Conservation (phyloP, 2,888 invertebrate genomes). For the Patella caerulea region DNA sequence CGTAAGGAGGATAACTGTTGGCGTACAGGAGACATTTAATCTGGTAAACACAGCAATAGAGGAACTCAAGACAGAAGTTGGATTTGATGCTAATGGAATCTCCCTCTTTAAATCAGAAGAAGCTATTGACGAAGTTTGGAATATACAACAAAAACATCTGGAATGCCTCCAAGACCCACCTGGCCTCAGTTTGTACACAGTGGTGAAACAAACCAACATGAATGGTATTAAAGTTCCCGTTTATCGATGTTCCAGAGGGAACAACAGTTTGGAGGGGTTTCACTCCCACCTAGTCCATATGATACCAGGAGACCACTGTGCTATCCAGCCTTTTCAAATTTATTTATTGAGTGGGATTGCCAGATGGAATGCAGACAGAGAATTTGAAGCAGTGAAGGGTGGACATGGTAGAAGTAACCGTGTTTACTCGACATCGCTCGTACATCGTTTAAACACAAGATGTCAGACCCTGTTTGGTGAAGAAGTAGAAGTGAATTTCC, state of each 20-base stretch:
- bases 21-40: constrained; percentile 9
- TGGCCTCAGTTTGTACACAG: constrained; percentile 11
- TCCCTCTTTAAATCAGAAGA: not conserved
- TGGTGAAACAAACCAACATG: not conserved
- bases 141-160: constrained; percentile 8
- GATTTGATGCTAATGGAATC: not conserved
- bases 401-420: not conserved
- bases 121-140: constrained; percentile 2
- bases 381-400: constrained; percentile 5
- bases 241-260: not conserved
- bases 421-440: not conserved
- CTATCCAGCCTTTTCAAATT: constrained; percentile 1
- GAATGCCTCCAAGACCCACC: constrained; percentile 10
- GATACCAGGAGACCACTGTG: constrained; percentile 5
- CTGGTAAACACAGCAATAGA: not conserved
- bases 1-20: not conserved
- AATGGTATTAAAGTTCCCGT: constrained; percentile 8
- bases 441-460: constrained; percentile 5
- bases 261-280: constrained; percentile 18
- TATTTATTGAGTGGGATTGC: constrained; percentile 19
- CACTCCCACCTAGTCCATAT: constrained; percentile 8
- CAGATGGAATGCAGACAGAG: constrained; percentile 18
- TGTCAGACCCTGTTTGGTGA: not conserved
- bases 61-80: not conserved
- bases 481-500: not conserved